phyloP scores from a whole-genome alignment of 2,888 invertebrate species.

The Lasiommata megera region DNA sequence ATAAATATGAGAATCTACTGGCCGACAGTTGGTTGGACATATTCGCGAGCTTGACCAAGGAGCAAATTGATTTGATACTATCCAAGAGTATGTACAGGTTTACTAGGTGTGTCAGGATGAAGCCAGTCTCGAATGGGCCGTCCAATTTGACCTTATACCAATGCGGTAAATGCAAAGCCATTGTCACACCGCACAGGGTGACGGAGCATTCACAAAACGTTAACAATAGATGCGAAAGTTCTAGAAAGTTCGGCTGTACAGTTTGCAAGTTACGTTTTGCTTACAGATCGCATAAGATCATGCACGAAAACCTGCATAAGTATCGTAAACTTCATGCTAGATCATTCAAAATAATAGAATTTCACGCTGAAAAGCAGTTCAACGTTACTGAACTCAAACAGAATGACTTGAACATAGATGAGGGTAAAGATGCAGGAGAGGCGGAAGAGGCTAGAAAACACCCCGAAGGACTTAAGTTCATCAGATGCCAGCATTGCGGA shows the following conservation, averaged over 20 bases:
- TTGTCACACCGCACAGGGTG: constrained; percentile 26
- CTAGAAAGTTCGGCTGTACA: constrained; percentile 9
- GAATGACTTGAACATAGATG: constrained; percentile 9
- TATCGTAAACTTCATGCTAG: constrained; percentile 15
- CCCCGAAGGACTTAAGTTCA: constrained; percentile 32
- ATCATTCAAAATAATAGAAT: constrained; percentile 33
- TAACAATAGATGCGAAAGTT: constrained; percentile 20
- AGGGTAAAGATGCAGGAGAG: background rate
- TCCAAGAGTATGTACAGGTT: constrained; percentile 43
- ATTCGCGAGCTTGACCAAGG: constrained; percentile 41
- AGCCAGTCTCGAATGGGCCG: constrained; percentile 39
- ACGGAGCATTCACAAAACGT: constrained; percentile 28
- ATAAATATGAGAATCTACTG: constrained; percentile 41
- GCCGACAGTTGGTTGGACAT: constrained; percentile 45
- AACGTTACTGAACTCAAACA: constrained; percentile 22
- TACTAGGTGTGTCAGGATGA: constrained; percentile 40
- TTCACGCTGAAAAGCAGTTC: constrained; percentile 32
- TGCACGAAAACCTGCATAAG: constrained; percentile 37
- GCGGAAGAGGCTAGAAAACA: constrained; percentile 7
- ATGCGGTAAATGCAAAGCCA: constrained; percentile 41
- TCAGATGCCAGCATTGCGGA: constrained; percentile 33
- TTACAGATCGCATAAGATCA: background rate
- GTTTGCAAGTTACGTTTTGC: constrained; percentile 32
- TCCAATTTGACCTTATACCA: constrained; percentile 42
- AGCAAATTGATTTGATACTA: constrained; percentile 41